A percentile compares a stretch with the other conserved stretches of the same genome.
Conservation (phyloP, 2,113 vertebrate genomes). For the Mesocricetus auratus region DNA sequence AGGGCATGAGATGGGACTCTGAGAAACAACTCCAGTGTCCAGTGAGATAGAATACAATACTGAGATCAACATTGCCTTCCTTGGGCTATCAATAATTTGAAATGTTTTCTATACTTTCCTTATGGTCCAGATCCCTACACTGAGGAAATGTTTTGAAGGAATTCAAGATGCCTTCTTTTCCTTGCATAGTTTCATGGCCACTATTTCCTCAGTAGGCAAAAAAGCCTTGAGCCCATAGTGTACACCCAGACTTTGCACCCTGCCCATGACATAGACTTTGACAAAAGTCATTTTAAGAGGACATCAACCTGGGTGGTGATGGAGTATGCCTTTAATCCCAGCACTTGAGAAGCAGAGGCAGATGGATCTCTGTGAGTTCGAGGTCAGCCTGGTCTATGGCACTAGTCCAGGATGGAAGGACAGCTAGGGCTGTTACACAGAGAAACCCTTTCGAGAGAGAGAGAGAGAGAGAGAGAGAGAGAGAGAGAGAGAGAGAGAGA, state of each 20-base stretch:
- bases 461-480: no score
- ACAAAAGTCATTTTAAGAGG: conserved; percentile 13
- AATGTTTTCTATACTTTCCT: conserved; percentile 6
- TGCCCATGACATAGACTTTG: neutral
- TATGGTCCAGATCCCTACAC: conserved; percentile 1
- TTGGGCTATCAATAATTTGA: neutral
- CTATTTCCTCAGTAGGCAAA: neutral
- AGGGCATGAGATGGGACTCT: neutral
- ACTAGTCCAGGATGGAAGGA: no score
- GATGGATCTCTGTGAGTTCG: no score
- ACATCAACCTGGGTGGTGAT: neutral
- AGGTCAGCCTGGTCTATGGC: no score
- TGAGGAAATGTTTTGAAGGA: neutral
- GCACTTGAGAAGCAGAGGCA: no score
- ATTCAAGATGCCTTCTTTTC: neutral
- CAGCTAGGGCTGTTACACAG: no score
- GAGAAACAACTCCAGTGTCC: neutral
- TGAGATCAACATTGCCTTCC: neutral
- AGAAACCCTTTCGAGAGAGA: no score
- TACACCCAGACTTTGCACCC: neutral
- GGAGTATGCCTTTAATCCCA: no score
- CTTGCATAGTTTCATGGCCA: neutral
- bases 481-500: no score
- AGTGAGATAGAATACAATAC: neutral
- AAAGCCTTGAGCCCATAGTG: neutral